These are phyloP conservation scores for Lepilemur septentrionalis DNA, from an alignment of 2,797 vertebrate species.

Conservation along the genomic window DNA sequence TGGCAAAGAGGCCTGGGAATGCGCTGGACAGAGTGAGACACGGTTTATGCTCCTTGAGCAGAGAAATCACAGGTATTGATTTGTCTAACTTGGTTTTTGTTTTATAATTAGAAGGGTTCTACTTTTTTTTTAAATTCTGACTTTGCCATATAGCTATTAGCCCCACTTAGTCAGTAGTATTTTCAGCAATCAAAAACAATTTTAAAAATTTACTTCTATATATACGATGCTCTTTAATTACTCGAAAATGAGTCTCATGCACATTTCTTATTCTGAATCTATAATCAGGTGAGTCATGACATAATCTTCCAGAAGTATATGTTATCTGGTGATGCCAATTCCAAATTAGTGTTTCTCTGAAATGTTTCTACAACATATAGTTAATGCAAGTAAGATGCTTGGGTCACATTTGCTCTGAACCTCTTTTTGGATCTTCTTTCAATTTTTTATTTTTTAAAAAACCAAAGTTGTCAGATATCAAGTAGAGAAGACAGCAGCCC, in stretches of 20 bases:
- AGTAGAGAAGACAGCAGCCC: not conserved
- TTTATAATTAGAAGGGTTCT: conserved; percentile 40
- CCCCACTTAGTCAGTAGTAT: conserved; percentile 19
- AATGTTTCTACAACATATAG: conserved; percentile 45
- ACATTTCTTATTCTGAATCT: conserved; percentile 58
- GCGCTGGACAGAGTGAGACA: not conserved
- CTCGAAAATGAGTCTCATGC: not conserved
- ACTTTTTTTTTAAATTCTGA: conserved; percentile 19
- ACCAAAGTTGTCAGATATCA: not conserved
- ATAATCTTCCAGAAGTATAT: conserved; percentile 1
- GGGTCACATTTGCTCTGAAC: conserved; percentile 10
- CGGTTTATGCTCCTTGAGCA: not conserved
- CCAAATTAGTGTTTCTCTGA: conserved; percentile 34
- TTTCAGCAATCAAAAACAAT: conserved; percentile 53
- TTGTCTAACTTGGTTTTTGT: not conserved
- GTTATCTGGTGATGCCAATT: conserved; percentile 26
- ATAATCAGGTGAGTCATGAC: conserved; percentile 27
- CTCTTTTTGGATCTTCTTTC: conserved; percentile 12
- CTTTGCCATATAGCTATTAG: conserved; percentile 30
- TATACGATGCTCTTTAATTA: conserved; percentile 29
- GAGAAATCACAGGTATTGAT: not conserved
- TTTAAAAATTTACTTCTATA: conserved; percentile 15
- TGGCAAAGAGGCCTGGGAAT: not conserved
- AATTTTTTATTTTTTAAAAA: not conserved
- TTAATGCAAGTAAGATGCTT: conserved; percentile 28